A percentile compares a stretch with the other conserved stretches of the same genome.
Evolutionary conservation across 1,140 invertebrate genomes (phyloP).

Genomic region (Trachymyrmex cornetzi): DNA sequence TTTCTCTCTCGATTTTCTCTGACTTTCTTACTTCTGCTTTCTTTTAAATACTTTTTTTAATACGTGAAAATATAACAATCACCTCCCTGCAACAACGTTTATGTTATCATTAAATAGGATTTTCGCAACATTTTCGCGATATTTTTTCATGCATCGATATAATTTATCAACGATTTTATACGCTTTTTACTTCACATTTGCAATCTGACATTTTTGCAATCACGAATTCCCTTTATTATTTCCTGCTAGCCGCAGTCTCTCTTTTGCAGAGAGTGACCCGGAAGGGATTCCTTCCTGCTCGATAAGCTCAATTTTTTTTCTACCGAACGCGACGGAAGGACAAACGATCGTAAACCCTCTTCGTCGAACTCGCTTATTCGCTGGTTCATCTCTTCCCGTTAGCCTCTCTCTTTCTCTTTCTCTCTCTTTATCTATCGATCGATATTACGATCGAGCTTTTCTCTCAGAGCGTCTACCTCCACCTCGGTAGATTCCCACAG

Average conservation of each 20-base stretch:
- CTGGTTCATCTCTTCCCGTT: constrained; percentile 29
- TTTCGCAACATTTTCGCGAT: neutral
- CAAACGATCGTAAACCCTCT: constrained; percentile 26
- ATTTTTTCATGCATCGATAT: neutral
- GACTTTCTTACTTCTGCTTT: neutral
- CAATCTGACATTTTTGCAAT: constrained; percentile 19
- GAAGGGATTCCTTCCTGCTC: constrained; percentile 37
- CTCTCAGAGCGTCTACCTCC: constrained; percentile 42
- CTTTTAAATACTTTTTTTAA: neutral
- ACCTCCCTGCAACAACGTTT: neutral
- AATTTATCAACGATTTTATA: neutral
- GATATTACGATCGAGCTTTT: constrained; percentile 61
- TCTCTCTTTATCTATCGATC: constrained; percentile 41
- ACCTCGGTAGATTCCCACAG: constrained; percentile 57
- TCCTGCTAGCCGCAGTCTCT: constrained; percentile 35
- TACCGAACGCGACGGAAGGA: constrained; percentile 5
- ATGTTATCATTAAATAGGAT: neutral
- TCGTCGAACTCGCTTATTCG: constrained; percentile 12
- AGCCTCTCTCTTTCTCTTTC: neutral
- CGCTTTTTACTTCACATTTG: constrained; percentile 13
- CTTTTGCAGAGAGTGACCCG: constrained; percentile 30
- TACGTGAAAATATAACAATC: neutral
- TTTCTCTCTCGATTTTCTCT: neutral
- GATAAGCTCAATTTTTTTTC: constrained; percentile 33
- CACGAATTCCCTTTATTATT: constrained; percentile 43